Conservation (phyloP, 2,888 invertebrate genomes). For the Microdon myrmicae region DNA sequence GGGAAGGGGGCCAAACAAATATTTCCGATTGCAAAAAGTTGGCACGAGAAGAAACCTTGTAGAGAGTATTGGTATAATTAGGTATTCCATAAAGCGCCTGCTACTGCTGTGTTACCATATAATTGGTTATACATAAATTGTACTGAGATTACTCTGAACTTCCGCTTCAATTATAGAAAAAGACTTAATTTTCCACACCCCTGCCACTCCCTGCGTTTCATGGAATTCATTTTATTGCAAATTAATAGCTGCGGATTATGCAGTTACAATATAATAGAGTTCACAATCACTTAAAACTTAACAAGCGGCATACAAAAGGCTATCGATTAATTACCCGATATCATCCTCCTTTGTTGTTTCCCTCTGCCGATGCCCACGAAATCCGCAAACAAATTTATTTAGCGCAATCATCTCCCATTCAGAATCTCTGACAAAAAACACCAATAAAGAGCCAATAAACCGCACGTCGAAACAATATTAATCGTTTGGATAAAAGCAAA, state of each 20-base stretch:
- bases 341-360: not conserved
- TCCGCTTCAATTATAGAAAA: constrained; percentile 1
- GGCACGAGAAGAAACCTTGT: too few relatives aligned
- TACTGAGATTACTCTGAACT: too few relatives aligned
- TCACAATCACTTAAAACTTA: constrained; percentile 14
- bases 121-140: too few relatives aligned
- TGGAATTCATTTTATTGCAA: constrained; percentile 8
- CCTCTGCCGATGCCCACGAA: not conserved
- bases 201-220: too few relatives aligned
- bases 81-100: too few relatives aligned
- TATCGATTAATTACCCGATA: constrained; percentile 1
- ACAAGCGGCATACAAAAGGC: not conserved
- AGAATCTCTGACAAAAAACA: not conserved
- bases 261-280: constrained; percentile 1
- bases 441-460: constrained; percentile 15
- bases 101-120: too few relatives aligned
- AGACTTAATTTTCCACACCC: too few relatives aligned
- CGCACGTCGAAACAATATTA: constrained; percentile 12
- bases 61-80: too few relatives aligned
- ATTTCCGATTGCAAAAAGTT: too few relatives aligned
- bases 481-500: constrained; percentile 19
- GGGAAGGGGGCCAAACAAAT: too few relatives aligned
- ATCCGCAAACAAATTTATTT: constrained; percentile 16
- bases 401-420: not conserved
- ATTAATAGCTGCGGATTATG: constrained; percentile 20